Evolutionary conservation across 2,797 vertebrate species (phyloP).

Genomic region (Moxostoma hubbsi): DNA sequence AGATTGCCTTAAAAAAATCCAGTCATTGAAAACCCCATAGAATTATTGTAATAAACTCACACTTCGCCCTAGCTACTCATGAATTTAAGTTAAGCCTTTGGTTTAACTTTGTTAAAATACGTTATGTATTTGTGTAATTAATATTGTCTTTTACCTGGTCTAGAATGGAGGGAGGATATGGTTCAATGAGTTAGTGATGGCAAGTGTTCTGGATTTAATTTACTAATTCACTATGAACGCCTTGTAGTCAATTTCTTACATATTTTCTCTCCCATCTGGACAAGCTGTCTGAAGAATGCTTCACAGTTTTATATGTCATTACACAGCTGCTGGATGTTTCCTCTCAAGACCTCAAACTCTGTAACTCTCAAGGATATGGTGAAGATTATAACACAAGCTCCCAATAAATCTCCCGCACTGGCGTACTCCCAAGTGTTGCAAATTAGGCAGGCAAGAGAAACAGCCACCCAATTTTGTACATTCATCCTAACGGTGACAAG

Average conservation of each 20-base stretch:
- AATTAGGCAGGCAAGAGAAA: constrained; percentile 57
- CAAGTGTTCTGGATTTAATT: constrained; percentile 42
- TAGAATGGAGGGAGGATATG: too few relatives aligned
- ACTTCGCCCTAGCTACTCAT: too few relatives aligned
- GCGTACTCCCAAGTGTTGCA: constrained; percentile 54
- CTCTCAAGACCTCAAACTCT: constrained; percentile 43
- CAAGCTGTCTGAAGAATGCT: constrained; percentile 22
- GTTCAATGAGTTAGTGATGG: background rate
- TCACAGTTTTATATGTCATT: constrained; percentile 49
- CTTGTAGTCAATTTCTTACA: constrained; percentile 21
- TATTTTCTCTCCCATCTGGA: constrained; percentile 17
- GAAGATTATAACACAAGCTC: constrained; percentile 61
- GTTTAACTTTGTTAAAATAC: background rate
- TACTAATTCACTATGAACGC: background rate
- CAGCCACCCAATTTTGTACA: constrained; percentile 46
- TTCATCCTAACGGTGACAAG: constrained; percentile 53
- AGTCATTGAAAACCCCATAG: too few relatives aligned
- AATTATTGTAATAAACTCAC: too few relatives aligned
- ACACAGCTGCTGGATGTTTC: constrained; percentile 49
- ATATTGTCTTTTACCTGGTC: background rate
- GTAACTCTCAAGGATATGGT: constrained; percentile 56
- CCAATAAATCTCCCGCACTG: constrained; percentile 55
- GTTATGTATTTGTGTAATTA: too few relatives aligned
- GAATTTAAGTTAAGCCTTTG: background rate
- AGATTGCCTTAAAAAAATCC: too few relatives aligned